Evolutionary conservation across 2,888 invertebrate species (phyloP), one percentile per base, ranked within the genome.

Genomic region (Lepidochrysops patricia): DNA sequence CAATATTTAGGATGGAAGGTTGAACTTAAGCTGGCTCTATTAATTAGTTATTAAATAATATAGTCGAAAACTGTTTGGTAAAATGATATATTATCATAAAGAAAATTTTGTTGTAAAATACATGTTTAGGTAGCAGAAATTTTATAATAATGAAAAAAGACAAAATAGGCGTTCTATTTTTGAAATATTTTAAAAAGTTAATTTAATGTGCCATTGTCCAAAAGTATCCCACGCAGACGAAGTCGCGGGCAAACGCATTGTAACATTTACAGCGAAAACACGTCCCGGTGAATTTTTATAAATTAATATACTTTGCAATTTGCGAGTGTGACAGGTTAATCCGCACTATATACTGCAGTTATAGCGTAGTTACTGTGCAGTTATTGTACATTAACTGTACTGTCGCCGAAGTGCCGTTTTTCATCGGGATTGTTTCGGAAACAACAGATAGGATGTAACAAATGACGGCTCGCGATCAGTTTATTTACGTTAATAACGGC

Each of bases 361-460:
- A 15, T 43, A 43, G 15, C 3, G 9, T 15, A 43, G 37, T 43
- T 43, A 34, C 34, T n/a, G 29, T 29, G 4, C 7, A 19, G 34
- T 57, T 57, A 57, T 29, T 34, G 56, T 19, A 57, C n/a, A n/a
- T 23, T 50, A 25, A 26, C 35, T 52, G 26, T 54, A 26, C 59
- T 49, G 27, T 27, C 32, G 35, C 15, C 52, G 58, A 64, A 62
- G 61, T 65, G 34, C 59, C 64, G 65, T 65, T 64, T 64, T 66
- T 67, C 65, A 65, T 60, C 60, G 63, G 70, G 70, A 59, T 63
- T 73, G 75, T 75, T 72, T 70, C 74, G 75, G 72, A 73, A 72
- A 72, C 71, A 71, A 63, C 60, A 70, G 76, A 76, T 77, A 76
- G 74, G 74, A 74, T 70, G 72, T 79, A 70, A 75, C 73, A 79